Evolutionary conservation across 2,888 invertebrate genomes (phyloP).

Genomic region (Caenorhabditis uteleia): DNA sequence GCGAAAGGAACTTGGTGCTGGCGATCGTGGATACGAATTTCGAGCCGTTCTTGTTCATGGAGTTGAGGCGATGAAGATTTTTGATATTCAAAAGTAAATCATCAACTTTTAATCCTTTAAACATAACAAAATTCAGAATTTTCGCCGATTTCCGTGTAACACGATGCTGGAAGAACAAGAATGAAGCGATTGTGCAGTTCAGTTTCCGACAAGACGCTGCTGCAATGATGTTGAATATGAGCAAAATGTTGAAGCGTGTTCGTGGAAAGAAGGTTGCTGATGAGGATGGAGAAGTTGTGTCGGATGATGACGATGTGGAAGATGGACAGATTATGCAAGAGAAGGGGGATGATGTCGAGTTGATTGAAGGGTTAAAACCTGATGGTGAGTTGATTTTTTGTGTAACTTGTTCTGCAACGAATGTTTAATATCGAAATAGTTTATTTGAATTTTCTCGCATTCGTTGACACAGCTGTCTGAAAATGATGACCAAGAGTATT

Average conservation of each 20-base stretch:
- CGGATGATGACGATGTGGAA: slow-evolving; percentile 42
- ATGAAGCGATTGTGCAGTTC: slow-evolving; percentile 20
- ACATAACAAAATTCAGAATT: slow-evolving; percentile 38
- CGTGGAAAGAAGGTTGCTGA: slow-evolving; percentile 38
- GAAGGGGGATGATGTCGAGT: slow-evolving; percentile 49
- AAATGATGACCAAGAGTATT: too few species aligned
- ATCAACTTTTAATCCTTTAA: background rate
- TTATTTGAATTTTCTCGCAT: too few species aligned
- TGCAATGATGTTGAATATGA: slow-evolving; percentile 49
- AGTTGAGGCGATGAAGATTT: slow-evolving; percentile 37
- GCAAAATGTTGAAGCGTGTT: slow-evolving; percentile 48
- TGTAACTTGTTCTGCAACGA: too few species aligned
- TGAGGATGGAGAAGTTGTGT: slow-evolving; percentile 52
- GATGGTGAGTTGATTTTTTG: too few species aligned
- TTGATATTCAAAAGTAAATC: slow-evolving; percentile 26
- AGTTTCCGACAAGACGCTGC: slow-evolving; percentile 8
- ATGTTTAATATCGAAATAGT: too few species aligned
- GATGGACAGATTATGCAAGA: slow-evolving; percentile 48
- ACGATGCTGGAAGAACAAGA: too few species aligned
- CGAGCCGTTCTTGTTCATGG: slow-evolving; percentile 44
- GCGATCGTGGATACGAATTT: slow-evolving; percentile 12
- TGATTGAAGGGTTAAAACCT: slow-evolving; percentile 35
- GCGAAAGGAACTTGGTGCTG: slow-evolving; percentile 43
- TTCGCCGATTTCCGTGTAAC: slow-evolving; percentile 49
- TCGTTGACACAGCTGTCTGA: too few species aligned